These are phyloP conservation scores for Drosophila formosana DNA, from an alignment of 2,888 invertebrate genomes.

Conservation along the genomic window DNA sequence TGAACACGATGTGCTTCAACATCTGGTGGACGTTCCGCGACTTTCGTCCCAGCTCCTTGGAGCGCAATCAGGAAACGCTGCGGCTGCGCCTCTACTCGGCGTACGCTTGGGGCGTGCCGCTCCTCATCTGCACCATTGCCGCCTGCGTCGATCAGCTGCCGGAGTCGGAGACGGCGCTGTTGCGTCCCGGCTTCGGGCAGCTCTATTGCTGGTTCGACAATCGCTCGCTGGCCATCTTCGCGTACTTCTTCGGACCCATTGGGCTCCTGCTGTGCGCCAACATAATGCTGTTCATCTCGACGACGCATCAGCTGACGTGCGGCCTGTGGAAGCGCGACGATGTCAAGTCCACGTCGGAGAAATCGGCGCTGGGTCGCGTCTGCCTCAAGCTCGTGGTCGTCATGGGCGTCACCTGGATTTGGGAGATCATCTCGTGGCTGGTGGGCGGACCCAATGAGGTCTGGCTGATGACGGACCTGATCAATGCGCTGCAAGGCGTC, in stretches of 20 bases:
- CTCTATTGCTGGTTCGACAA: constrained; percentile 92
- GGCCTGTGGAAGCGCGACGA: constrained; percentile 95
- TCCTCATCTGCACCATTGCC: constrained; percentile 91
- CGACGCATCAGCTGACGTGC: constrained; percentile 93
- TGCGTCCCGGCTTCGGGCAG: constrained; percentile 92
- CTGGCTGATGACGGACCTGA: constrained; percentile 94
- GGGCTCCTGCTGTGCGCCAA: constrained; percentile 92
- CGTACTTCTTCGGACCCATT: constrained; percentile 94
- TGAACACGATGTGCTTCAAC: constrained; percentile 97
- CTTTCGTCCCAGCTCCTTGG: constrained; percentile 93
- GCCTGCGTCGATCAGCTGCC: constrained; percentile 90
- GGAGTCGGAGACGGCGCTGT: constrained; percentile 87
- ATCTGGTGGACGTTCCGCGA: constrained; percentile 96
- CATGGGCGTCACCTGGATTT: constrained; percentile 92
- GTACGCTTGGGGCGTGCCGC: constrained; percentile 94
- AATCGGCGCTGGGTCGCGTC: constrained; percentile 92
- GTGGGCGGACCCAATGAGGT: constrained; percentile 92
- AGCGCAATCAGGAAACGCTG: constrained; percentile 93
- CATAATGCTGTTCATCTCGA: constrained; percentile 91
- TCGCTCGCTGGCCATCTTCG: constrained; percentile 91
- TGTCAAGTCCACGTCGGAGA: constrained; percentile 93
- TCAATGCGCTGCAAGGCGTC: constrained; percentile 94
- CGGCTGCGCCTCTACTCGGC: constrained; percentile 92
- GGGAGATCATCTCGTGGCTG: constrained; percentile 93
- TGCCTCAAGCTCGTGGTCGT: constrained; percentile 94